Base-by-base conservation (phyloP, 2,888 invertebrate species). In the Sphaerophoria taeniata region DNA sequence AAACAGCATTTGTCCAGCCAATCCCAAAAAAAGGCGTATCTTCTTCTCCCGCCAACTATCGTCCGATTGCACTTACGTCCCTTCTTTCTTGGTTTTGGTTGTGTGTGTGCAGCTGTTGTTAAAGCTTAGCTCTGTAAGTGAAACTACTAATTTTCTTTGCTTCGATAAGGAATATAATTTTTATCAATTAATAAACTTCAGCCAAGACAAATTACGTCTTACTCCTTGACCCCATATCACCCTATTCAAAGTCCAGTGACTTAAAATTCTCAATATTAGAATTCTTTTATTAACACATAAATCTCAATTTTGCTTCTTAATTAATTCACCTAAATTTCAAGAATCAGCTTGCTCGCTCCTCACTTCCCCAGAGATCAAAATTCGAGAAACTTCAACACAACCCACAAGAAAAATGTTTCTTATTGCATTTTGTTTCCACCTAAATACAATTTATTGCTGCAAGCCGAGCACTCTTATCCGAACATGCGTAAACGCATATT, bases 291-390 rank as follows among this genome's bases (percentile, higher is more conserved):
- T 91, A 90, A 91, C 90, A 90, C 91, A 91, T 91, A 91, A 90
- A 89, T 91, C 91, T 91, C 90, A 89, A 91, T 91, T 90, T 89
- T 89, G 90, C 89, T 91, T 90, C 90, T 89, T 90, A 91, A 91
- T 91, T 91, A 91, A 91, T 90, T 90, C 90, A 89, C 81, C 88
- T 87, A 88, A 88, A 88, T 88, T 90, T 90, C 89, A 73, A 90
- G 89, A 85, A 76, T 73, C 70, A 53, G 56, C 31, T 43, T 7
- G 36, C 58, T 43, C 12, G 36, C 53, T 43, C 51, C 33, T 36
- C 61, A 0, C 12, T 12, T 51, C 47, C 55, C 61, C 45, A 60
- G 34, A 69, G 36, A 43, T 16, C 4, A 9, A 53, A 55, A 72
- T 53, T 39, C 56, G 70, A 51, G 53, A 65, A 85, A 34, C 16